A percentile compares a stretch with the other conserved stretches of the same genome.
These are phyloP conservation scores for Pygathrix nemaeus DNA, from an alignment of 2,113 vertebrate genomes.

Conservation along the genomic window DNA sequence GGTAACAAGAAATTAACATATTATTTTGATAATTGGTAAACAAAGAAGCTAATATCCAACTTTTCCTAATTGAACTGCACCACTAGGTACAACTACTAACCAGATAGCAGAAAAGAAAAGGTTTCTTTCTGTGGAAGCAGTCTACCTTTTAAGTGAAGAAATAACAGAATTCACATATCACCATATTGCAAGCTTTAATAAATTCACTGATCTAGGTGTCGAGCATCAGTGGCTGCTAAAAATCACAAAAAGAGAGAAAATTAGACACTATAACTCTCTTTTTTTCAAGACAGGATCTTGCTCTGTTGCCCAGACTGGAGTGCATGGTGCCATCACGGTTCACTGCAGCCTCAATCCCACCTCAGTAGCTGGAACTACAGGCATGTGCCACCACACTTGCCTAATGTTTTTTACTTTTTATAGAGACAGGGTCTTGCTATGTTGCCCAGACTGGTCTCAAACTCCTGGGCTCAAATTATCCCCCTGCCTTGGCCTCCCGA, in stretches of 20 bases:
- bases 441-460: too few species aligned
- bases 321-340: too few species aligned
- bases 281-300: too few species aligned
- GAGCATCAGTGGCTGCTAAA: neutral
- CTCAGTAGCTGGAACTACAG: too few species aligned
- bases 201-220: neutral
- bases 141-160: neutral
- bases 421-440: too few species aligned
- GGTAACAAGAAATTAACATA: neutral
- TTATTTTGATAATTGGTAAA: neutral
- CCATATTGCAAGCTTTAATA: neutral
- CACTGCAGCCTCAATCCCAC: too few species aligned
- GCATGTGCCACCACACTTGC: too few species aligned
- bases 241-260: neutral
- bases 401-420: too few species aligned
- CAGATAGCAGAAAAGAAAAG: neutral
- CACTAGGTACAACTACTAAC: neutral
- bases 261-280: neutral
- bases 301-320: too few species aligned
- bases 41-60: neutral
- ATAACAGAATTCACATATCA: neutral
- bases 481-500: too few species aligned
- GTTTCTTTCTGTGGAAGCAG: neutral
- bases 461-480: too few species aligned
- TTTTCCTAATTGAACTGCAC: constrained; percentile 9